Evolutionary conservation across 2,888 invertebrate species (phyloP).

Genomic region (Linnaemya vulpina): DNA sequence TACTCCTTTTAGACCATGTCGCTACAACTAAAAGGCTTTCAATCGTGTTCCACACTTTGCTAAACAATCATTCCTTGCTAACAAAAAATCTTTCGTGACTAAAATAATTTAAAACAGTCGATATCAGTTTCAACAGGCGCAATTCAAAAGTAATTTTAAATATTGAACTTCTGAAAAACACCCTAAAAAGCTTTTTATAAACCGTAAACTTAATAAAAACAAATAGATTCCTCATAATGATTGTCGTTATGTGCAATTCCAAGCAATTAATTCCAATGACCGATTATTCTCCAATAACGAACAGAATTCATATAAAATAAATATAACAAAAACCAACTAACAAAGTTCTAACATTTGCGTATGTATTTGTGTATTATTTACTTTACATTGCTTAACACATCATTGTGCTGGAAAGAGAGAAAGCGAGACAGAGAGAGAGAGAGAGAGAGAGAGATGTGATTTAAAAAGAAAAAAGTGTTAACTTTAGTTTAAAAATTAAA

Average conservation of each 20-base stretch:
- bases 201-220: conserved; percentile 6
- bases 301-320: conserved; percentile 5
- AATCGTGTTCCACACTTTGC: too few relatives aligned
- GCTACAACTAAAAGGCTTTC: too few relatives aligned
- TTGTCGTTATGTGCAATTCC: conserved; percentile 62
- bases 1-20: too few relatives aligned
- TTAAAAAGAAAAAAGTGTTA: conserved; percentile 15
- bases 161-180: neutral
- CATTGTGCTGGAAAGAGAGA: neutral
- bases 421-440: neutral
- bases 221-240: conserved; percentile 58
- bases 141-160: neutral
- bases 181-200: neutral
- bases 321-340: conserved; percentile 10
- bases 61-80: too few relatives aligned
- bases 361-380: neutral
- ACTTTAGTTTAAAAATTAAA: conserved; percentile 28
- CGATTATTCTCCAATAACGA: conserved; percentile 44
- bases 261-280: conserved; percentile 68
- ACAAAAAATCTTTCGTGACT: too few relatives aligned
- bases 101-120: too few relatives aligned
- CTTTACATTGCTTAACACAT: conserved; percentile 1
- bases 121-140: too few relatives aligned
- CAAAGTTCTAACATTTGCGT: conserved; percentile 17
- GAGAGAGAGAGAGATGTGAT: neutral